A percentile compares a stretch with the other conserved stretches of the same genome.
Conservation (phyloP, 2,888 invertebrate species). For the Pogonocherus hispidulus region DNA sequence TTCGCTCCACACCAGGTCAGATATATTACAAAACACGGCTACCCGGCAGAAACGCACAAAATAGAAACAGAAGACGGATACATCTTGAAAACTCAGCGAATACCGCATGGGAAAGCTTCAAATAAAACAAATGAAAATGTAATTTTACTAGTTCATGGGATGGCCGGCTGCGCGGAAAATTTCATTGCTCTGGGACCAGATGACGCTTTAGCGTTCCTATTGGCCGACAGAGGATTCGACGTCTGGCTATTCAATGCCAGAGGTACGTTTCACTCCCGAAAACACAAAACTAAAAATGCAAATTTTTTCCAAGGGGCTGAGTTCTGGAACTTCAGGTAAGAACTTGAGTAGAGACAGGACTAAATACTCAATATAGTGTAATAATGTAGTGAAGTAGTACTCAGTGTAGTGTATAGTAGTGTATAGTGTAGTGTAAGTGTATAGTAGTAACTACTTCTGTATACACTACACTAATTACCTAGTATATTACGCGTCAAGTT, state of each 20-base stretch:
- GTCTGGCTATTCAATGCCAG: slow-evolving; percentile 68
- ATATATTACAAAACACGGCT: slow-evolving; percentile 75
- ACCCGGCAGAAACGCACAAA: slow-evolving; percentile 75
- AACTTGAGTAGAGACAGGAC: too few species aligned
- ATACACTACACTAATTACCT: too few species aligned
- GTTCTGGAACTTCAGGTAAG: slow-evolving; percentile 12
- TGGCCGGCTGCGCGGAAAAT: slow-evolving; percentile 44
- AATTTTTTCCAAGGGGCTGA: neutral
- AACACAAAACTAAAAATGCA: slow-evolving; percentile 63
- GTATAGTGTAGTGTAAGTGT: too few species aligned
- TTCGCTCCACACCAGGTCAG: too few species aligned
- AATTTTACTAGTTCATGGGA: slow-evolving; percentile 44
- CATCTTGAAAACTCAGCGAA: slow-evolving; percentile 81
- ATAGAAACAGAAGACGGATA: slow-evolving; percentile 83
- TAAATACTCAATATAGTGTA: too few species aligned
- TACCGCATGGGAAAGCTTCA: slow-evolving; percentile 71
- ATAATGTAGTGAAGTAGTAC: too few species aligned
- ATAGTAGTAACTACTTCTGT: too few species aligned
- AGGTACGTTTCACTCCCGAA: slow-evolving; percentile 71
- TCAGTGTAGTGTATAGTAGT: too few species aligned
- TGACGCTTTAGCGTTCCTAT: slow-evolving; percentile 45
- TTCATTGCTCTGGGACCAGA: slow-evolving; percentile 48
- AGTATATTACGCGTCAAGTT: too few species aligned
- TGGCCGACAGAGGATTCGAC: slow-evolving; percentile 51
- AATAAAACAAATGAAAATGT: slow-evolving; percentile 22